Conservation (phyloP, 2,888 invertebrate genomes). For the Heliconius sara region DNA sequence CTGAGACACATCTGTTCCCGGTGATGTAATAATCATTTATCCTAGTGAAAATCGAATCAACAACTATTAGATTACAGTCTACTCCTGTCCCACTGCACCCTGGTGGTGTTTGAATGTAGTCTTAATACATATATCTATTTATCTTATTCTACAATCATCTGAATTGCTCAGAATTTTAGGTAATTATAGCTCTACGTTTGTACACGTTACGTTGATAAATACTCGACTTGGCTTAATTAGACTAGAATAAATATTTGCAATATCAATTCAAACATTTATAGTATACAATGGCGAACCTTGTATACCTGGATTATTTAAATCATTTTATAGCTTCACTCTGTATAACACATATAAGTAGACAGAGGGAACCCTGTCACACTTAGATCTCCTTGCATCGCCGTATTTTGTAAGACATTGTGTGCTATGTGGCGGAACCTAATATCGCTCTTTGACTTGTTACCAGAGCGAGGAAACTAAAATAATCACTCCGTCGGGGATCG, state of each 20-base stretch:
- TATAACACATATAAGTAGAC: background rate
- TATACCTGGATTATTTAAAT: background rate
- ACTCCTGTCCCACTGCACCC: background rate
- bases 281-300: background rate
- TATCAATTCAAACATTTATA: slow-evolving; percentile 12
- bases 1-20: too few species aligned
- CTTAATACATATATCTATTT: background rate
- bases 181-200: background rate
- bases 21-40: too few species aligned
- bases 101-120: background rate
- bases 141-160: slow-evolving; percentile 2
- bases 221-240: slow-evolving; percentile 4
- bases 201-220: slow-evolving; percentile 5
- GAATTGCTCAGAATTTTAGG: background rate
- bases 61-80: background rate
- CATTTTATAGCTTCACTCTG: background rate
- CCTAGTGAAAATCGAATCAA: background rate
- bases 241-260: slow-evolving; percentile 10
- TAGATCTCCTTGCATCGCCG: too few species aligned
- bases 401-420: too few species aligned
- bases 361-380: too few species aligned
- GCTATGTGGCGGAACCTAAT: too few species aligned
- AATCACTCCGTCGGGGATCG: background rate
- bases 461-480: background rate
- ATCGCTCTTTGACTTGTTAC: too few species aligned